These are phyloP conservation scores for Lathronympha strigana DNA, from an alignment of 2,888 invertebrate genomes.

Conservation along the genomic window DNA sequence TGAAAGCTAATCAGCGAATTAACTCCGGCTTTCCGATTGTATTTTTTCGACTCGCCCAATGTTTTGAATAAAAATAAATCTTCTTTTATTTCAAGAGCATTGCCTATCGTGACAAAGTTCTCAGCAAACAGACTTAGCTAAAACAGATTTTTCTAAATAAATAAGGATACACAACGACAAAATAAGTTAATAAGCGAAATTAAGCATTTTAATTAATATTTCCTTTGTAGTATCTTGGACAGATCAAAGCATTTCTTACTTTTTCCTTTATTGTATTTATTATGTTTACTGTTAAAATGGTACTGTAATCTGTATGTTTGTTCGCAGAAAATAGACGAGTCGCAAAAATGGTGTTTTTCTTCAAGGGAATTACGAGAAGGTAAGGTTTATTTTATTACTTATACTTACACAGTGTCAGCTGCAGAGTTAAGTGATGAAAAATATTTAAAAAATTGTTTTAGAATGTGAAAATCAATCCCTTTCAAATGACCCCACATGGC, in stretches of 20 bases:
- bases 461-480: no score
- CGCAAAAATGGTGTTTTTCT: conserved; percentile 66
- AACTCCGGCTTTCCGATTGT: no score
- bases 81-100: not conserved
- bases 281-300: not conserved
- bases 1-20: no score
- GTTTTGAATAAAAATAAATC: no score
- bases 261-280: not conserved
- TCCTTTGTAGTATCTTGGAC: conserved; percentile 11
- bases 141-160: not conserved
- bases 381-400: conserved; percentile 49
- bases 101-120: not conserved
- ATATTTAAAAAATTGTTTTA: no score
- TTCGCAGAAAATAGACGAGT: conserved; percentile 20
- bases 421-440: no score
- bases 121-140: not conserved
- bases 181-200: not conserved
- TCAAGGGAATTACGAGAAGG: conserved; percentile 68
- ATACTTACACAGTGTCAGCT: no score
- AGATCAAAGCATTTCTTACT: conserved; percentile 13
- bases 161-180: not conserved
- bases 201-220: conserved; percentile 5
- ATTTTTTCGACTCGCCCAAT: no score
- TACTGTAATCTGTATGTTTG: conserved; percentile 15
- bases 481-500: no score